Base-by-base conservation (phyloP, 2,888 invertebrate species). In the Acronicta aceris region DNA sequence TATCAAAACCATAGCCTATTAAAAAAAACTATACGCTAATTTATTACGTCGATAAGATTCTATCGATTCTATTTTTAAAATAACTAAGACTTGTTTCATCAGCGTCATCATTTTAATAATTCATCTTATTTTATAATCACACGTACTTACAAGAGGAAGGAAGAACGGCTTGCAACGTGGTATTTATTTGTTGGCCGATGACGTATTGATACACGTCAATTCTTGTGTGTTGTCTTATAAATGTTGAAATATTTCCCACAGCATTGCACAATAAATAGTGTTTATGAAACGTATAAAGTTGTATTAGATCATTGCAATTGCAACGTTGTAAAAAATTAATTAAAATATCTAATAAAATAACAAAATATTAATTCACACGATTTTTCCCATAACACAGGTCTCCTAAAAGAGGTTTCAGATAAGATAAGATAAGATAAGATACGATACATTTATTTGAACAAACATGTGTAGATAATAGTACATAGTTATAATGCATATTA, bases 121-220 rank as follows among this genome's bases (percentile, higher is more conserved):
- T 49, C n/a, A 50, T 45, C 15, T 52, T 52, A 52, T 56, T 40
- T 53, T 53, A 42, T 62, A n/a, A 38, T 38, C 38, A 0, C 41
- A 9, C 4, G 41, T 46, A 15, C n/a, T n/a, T n/a, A n/a, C 1
- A n/a, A n/a, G 10, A 47, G 56, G 59, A 59, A 59, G 52, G 59
- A 59, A 60, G 30, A 38, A n/a, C 33, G 9, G 4, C 4, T 3
- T 54, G 25, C 15, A 59, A 48, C 56, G 51, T 71, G 60, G 71
- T 59, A 57, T 70, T 65, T 59, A 59, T 52, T 45, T 2, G 17
- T 21, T 58, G 10, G 30, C 36, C 12, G 12, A 40, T 68, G 69
- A 69, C 57, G 69, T 47, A n/a, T 15, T 2, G 3, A 8, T n/a
- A n/a, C 40, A 38, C 57, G 56, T 57, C 27, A n/a, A 25, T 5